phyloP scores from a whole-genome alignment of 2,797 vertebrate genomes.

The Falco biarmicus region DNA sequence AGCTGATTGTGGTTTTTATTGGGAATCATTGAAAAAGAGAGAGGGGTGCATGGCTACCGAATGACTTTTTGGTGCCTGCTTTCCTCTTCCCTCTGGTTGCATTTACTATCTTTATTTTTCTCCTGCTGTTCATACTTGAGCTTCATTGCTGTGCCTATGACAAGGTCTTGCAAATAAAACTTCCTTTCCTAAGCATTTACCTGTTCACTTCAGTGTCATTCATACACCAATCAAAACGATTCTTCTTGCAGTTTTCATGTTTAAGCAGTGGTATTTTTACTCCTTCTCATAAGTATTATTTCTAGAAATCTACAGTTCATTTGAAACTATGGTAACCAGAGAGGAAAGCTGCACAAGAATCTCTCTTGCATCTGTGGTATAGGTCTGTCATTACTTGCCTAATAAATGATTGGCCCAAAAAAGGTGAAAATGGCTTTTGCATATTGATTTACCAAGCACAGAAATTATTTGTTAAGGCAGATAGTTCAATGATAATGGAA shows the following conservation, averaged over 20 bases:
- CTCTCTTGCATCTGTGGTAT: neutral
- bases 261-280: constrained; percentile 46
- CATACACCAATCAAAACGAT: neutral
- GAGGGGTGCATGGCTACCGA: neutral
- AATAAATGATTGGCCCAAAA: neutral
- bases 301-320: constrained; percentile 37
- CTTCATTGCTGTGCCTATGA: neutral
- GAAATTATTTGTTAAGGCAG: neutral
- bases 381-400: neutral
- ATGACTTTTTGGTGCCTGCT: neutral
- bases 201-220: neutral
- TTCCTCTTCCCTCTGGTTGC: neutral
- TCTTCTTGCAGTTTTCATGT: neutral
- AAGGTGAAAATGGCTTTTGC: neutral
- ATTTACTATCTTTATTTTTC: neutral
- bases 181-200: neutral
- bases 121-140: neutral
- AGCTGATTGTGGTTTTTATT: neutral
- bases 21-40: neutral
- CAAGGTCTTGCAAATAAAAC: neutral
- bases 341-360: neutral
- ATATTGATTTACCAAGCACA: neutral
- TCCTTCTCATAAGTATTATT: constrained; percentile 36
- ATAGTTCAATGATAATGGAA: neutral
- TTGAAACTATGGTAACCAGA: constrained; percentile 61